Percentiles rank a stretch among this genome's conserved stretches.
These are phyloP conservation scores for Seira musarum DNA, from an alignment of 2,888 invertebrate genomes.

Conservation along the genomic window DNA sequence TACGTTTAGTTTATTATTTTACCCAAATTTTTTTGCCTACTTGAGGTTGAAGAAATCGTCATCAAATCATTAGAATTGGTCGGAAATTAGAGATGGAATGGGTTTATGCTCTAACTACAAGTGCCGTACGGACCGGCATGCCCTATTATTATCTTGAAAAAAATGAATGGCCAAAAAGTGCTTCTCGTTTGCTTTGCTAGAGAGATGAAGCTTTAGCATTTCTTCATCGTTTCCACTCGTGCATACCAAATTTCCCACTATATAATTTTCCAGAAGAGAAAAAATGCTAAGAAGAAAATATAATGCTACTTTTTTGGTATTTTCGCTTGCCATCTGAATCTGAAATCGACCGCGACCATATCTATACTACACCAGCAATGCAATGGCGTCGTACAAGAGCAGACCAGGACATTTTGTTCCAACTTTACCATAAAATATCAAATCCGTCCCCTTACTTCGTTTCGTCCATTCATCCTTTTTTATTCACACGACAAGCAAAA, in stretches of 20 bases:
- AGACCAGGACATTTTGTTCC: background rate
- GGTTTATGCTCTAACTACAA: too few species aligned
- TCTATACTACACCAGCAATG: background rate
- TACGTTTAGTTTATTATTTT: too few species aligned
- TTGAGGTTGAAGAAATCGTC: too few species aligned
- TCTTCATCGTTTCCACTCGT: background rate
- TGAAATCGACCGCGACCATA: background rate
- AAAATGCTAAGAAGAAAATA: background rate
- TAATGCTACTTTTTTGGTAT: background rate
- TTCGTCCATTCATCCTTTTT: background rate
- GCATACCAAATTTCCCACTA: background rate
- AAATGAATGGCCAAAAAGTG: background rate
- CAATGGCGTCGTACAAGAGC: too few species aligned
- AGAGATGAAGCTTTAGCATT: background rate
- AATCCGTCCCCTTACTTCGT: background rate
- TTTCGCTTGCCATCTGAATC: background rate
- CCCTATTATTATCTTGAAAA: too few species aligned
- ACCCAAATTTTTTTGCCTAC: too few species aligned
- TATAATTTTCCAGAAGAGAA: background rate
- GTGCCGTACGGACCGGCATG: too few species aligned
- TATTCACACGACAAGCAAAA: background rate
- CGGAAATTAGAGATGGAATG: background rate
- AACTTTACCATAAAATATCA: background rate
- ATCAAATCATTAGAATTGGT: background rate
- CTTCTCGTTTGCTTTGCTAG: background rate